Base-by-base conservation (phyloP, 2,797 vertebrate species). In the Coranthus polyacanthus region DNA sequence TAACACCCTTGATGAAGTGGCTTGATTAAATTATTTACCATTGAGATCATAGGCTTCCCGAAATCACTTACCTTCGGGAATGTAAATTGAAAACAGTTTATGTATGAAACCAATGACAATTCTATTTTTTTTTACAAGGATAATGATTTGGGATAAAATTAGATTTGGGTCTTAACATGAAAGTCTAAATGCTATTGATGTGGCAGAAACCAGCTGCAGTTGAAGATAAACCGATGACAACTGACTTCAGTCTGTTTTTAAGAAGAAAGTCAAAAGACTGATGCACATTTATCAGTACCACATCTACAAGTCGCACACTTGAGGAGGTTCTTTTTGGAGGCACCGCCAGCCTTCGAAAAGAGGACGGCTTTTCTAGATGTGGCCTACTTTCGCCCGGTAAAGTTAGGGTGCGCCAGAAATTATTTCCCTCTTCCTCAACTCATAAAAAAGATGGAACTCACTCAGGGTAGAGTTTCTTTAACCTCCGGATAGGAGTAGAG, bases 391-490 rank as follows among this genome's bases (percentile, higher is more conserved):
- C 75, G 59, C 76, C 68, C 68, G 50, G 75, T 83, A 79, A 84
- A 72, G 51, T 75, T 53, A 12, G 43, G 52, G 60, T 42, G 66
- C 64, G 85, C 87, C 89, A 91, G 82, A 87, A 90, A 79, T 71
- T 15, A 81, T 88, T 92, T 89, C 85, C 87, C 75, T 88, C 86
- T 80, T 92, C 80, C 85, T 75, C 65, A 78, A 83, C 77, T 89
- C 63, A 1, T 90, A 91, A 92, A 91, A 81, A 64, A 59, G 42
- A 83, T 75, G 73, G 74, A 81, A 73, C 77, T 77, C 56, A 38
- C 63, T 82, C 69, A 74, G 74, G 63, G 81, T 85, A 37, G 62
- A 79, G 76, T 86, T 93, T 89, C 66, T 91, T 74, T 66, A 87
- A 79, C 82, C 62, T 87, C 85, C 88, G 87, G 88, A 89, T 62